Evolutionary conservation across 2,888 invertebrate genomes (phyloP).

Genomic region (Leptodirus hochenwartii): DNA sequence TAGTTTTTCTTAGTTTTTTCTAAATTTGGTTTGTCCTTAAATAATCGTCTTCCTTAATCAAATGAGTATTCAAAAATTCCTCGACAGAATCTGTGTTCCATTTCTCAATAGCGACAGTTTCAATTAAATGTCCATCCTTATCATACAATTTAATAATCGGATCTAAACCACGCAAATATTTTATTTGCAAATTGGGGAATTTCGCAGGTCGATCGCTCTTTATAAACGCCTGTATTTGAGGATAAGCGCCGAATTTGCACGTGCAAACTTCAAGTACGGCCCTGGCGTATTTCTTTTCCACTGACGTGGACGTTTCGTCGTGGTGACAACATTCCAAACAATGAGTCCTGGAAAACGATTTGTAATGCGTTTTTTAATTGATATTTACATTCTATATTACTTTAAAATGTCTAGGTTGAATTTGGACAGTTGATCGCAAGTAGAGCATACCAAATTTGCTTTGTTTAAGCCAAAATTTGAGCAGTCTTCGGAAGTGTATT

Average conservation of each 20-base stretch:
- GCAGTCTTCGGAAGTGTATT: conserved; percentile 64
- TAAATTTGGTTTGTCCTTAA: conserved; percentile 41
- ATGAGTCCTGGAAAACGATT: conserved; percentile 29
- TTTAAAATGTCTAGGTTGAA: conserved; percentile 47
- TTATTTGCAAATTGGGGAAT: conserved; percentile 81
- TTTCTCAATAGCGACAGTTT: conserved; percentile 87
- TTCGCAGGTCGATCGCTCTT: conserved; percentile 80
- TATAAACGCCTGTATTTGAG: conserved; percentile 96
- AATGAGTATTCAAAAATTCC: conserved; percentile 84
- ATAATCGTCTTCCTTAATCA: conserved; percentile 35
- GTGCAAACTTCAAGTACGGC: conserved; percentile 93
- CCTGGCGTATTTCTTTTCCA: conserved; percentile 63
- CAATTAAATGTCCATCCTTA: conserved; percentile 63
- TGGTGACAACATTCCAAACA: conserved; percentile 69
- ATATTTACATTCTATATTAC: conserved; percentile 20
- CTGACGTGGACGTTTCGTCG: conserved; percentile 44
- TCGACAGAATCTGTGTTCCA: conserved; percentile 98
- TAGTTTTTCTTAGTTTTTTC: no score
- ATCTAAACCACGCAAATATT: conserved; percentile 85
- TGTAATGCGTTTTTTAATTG: conserved; percentile 3
- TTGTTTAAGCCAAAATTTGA: conserved; percentile 69
- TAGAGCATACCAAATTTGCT: conserved; percentile 70
- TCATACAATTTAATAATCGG: conserved; percentile 86
- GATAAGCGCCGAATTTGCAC: conserved; percentile 95
- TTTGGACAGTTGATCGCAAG: conserved; percentile 68